Evolutionary conservation across 2,113 vertebrate species (phyloP).

Genomic region (Oophaga pumilio): DNA sequence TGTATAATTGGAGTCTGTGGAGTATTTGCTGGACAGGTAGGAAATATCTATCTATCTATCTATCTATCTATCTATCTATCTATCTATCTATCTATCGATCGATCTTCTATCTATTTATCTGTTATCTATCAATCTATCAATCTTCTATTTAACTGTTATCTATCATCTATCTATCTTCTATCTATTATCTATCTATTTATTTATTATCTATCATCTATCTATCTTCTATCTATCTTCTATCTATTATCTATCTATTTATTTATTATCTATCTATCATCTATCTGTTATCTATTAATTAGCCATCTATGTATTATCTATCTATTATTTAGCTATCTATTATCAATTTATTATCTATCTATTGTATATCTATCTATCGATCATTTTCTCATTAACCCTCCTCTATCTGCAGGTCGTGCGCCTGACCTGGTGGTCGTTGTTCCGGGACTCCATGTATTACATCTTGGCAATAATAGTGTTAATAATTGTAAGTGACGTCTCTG

Average conservation of each 20-base stretch:
- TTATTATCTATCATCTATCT: background rate
- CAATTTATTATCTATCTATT: background rate
- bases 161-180: background rate
- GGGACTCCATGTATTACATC: constrained; percentile 92
- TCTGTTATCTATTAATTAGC: background rate
- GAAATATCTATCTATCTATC: constrained; percentile 58
- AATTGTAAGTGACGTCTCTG: constrained; percentile 77
- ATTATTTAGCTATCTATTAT: background rate
- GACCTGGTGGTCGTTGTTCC: constrained; percentile 92
- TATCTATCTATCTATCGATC: constrained; percentile 7
- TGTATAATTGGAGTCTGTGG: constrained; percentile 97
- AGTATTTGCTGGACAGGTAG: constrained; percentile 94
- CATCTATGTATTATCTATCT: background rate
- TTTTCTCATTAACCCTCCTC: background rate
- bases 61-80: constrained; percentile 11
- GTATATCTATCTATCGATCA: background rate
- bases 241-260: background rate
- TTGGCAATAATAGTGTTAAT: constrained; percentile 89
- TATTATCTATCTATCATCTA: background rate
- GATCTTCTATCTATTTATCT: background rate
- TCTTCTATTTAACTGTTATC: background rate
- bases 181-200: background rate
- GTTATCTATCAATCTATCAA: background rate
- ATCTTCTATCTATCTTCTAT: background rate
- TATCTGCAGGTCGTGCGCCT: constrained; percentile 85